Evolutionary conservation across 2,888 invertebrate genomes (phyloP).

Genomic region (Toxonevra muliebris): DNA sequence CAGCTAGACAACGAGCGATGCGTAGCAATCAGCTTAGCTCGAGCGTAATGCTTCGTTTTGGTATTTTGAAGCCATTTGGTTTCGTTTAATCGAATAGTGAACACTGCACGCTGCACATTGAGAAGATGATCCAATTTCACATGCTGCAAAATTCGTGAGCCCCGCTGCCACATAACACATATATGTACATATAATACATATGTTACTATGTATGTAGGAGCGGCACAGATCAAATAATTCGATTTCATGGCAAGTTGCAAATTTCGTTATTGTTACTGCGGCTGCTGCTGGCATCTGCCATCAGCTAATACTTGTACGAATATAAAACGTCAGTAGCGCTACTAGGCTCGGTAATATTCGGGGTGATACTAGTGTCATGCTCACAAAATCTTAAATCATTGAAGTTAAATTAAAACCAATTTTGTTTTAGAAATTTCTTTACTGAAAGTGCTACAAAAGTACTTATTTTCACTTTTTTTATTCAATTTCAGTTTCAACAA

Average conservation of each 20-base stretch:
- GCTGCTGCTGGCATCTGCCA: not conserved
- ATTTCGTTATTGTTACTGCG: conserved; percentile 38
- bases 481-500: too few species aligned
- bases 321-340: too few species aligned
- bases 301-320: not conserved
- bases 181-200: conserved; percentile 15
- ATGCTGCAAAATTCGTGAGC: conserved; percentile 39
- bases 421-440: too few species aligned
- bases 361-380: too few species aligned
- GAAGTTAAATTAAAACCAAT: too few species aligned
- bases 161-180: conserved; percentile 20
- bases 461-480: too few species aligned
- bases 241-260: conserved; percentile 61
- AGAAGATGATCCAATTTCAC: conserved; percentile 41
- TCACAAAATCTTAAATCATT: too few species aligned
- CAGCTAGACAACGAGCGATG: not conserved
- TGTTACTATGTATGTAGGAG: conserved; percentile 26
- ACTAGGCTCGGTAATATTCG: too few species aligned
- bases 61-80: conserved; percentile 53
- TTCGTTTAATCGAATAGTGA: conserved; percentile 51
- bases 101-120: conserved; percentile 19
- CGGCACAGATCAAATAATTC: conserved; percentile 61
- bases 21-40: not conserved
- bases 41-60: too few species aligned
- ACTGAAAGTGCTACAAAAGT: too few species aligned